Conservation (phyloP, 2,888 invertebrate genomes). For the Tetrapedia diversipes region DNA sequence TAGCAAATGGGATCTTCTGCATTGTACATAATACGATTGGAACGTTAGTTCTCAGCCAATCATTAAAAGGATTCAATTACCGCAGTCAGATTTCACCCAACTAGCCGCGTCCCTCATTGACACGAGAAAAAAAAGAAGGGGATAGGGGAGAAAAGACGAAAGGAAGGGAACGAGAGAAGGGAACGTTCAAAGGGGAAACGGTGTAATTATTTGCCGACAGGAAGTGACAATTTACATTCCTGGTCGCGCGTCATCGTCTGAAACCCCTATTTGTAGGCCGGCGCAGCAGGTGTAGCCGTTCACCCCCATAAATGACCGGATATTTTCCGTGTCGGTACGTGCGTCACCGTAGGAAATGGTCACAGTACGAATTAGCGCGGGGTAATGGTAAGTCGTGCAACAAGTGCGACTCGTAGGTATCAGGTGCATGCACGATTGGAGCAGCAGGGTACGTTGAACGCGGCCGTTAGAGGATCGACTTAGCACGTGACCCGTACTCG, state of each 20-base stretch:
- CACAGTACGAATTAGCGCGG: conserved; percentile 71
- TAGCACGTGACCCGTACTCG: conserved; percentile 65
- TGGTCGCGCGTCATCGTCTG: conserved; percentile 62
- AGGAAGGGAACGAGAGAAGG: background rate
- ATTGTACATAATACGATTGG: background rate
- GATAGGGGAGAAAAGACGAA: background rate
- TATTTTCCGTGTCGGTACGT: conserved; percentile 74
- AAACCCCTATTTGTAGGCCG: conserved; percentile 57
- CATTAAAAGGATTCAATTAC: conserved; percentile 26
- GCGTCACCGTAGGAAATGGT: conserved; percentile 67
- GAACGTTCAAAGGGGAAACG: conserved; percentile 5
- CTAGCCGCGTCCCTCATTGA: conserved; percentile 17
- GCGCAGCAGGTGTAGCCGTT: conserved; percentile 64
- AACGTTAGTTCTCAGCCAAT: background rate
- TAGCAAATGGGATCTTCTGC: background rate
- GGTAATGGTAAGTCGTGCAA: conserved; percentile 71
- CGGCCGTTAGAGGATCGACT: conserved; percentile 62
- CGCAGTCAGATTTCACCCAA: conserved; percentile 27
- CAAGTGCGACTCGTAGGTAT: conserved; percentile 74
- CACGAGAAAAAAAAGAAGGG: background rate
- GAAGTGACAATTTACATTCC: conserved; percentile 65
- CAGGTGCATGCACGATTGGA: conserved; percentile 70
- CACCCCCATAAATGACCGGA: conserved; percentile 73
- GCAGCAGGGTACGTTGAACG: conserved; percentile 52
- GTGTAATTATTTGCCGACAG: conserved; percentile 48